Evolutionary conservation across 2,113 vertebrate species (phyloP).

Genomic region (Blennius ocellaris): DNA sequence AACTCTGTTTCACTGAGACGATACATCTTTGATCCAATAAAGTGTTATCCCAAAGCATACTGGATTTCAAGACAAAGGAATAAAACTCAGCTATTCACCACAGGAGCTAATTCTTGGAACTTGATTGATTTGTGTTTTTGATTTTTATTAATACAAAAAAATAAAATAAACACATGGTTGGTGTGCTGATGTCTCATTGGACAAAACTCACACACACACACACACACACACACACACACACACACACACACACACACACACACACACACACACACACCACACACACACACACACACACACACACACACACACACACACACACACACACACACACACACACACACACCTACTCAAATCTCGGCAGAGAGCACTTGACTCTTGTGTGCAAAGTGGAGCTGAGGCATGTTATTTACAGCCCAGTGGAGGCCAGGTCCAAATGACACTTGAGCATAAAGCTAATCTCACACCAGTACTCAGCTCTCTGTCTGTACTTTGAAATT

Average conservation of each 20-base stretch:
- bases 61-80: constrained; percentile 49
- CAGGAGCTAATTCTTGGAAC: constrained; percentile 15
- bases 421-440: constrained; percentile 58
- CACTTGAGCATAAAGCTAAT: constrained; percentile 72
- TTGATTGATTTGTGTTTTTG: constrained; percentile 45
- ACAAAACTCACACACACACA: constrained; percentile 40
- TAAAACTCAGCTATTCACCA: constrained; percentile 26
- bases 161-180: constrained; percentile 11
- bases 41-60: constrained; percentile 31
- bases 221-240: no score
- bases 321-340: no score
- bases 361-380: constrained; percentile 50
- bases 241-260: no score
- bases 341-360: constrained; percentile 33
- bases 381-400: constrained; percentile 53
- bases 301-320: no score
- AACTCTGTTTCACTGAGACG: constrained; percentile 4
- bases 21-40: constrained; percentile 35
- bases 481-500: constrained; percentile 64
- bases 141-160: no score
- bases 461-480: constrained; percentile 57
- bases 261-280: no score
- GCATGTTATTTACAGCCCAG: constrained; percentile 62
- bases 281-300: no score
- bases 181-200: constrained; percentile 23